These are phyloP conservation scores for Porites lutea DNA, from an alignment of 64 coral and sea anemone species.

Conservation along the genomic window DNA sequence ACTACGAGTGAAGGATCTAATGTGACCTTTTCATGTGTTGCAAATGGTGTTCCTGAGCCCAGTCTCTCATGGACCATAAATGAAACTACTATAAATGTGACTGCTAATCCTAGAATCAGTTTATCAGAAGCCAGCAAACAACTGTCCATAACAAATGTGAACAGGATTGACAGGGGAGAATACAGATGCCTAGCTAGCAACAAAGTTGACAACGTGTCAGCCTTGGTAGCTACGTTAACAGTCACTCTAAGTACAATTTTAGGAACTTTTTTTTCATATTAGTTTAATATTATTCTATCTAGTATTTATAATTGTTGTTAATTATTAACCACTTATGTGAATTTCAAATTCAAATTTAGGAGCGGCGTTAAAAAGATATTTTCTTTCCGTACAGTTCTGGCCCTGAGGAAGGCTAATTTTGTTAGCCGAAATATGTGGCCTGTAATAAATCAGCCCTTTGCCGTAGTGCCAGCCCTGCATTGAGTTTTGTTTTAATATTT, in stretches of 20 bases:
- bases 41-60: not conserved
- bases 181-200: conserved; percentile 28
- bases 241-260: not conserved
- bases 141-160: conserved; percentile 23
- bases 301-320: too few species aligned
- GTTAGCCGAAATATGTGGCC: too few species aligned
- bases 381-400: too few species aligned
- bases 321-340: too few species aligned
- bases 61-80: conserved; percentile 30
- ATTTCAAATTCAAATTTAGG: too few species aligned
- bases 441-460: too few species aligned
- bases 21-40: conserved; percentile 20
- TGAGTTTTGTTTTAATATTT: too few species aligned
- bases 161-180: not conserved
- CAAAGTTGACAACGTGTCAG: not conserved
- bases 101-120: not conserved
- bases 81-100: not conserved
- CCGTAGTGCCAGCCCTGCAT: too few species aligned
- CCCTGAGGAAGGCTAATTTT: too few species aligned
- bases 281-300: too few species aligned
- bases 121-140: not conserved
- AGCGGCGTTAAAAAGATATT: too few species aligned
- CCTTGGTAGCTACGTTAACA: not conserved
- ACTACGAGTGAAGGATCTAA: conserved; percentile 11
- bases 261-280: not conserved